Conservation (phyloP, 1,140 invertebrate species). For the Cydia fagiglandana region DNA sequence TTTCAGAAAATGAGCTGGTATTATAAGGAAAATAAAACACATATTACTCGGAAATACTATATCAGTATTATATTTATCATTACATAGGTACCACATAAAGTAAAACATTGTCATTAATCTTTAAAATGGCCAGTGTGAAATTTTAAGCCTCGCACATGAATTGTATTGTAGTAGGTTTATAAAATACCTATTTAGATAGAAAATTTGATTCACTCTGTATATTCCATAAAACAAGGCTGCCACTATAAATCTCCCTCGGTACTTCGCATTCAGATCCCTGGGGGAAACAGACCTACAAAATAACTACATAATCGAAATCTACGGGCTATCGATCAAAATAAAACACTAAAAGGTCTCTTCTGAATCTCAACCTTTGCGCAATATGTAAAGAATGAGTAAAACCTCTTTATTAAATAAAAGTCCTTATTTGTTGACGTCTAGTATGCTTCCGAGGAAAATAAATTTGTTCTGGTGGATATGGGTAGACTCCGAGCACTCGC, state of each 20-base stretch:
- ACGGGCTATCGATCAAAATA: constrained; percentile 36
- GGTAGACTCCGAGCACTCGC: constrained; percentile 54
- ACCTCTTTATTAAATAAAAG: constrained; percentile 70
- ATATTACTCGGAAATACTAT: background rate
- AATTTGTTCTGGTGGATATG: constrained; percentile 69
- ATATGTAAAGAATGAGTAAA: constrained; percentile 59
- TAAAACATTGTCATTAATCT: too few relatives aligned
- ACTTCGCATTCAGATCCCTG: background rate
- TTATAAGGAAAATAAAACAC: background rate
- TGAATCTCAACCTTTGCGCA: constrained; percentile 47
- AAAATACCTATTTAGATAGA: background rate
- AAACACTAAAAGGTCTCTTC: constrained; percentile 43
- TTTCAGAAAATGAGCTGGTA: constrained; percentile 24
- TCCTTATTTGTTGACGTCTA: constrained; percentile 76
- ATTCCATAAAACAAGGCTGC: background rate
- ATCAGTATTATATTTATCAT: background rate
- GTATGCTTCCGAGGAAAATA: constrained; percentile 69
- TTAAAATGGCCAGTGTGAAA: background rate
- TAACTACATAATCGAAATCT: constrained; percentile 35
- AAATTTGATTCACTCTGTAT: background rate
- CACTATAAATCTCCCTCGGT: constrained; percentile 12
- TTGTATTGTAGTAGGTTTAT: background rate
- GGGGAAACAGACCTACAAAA: constrained; percentile 29
- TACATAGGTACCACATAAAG: background rate
- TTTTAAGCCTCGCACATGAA: background rate